phyloP scores from a whole-genome alignment of 1,140 invertebrate species.

The Temnothorax curvispinosus region DNA sequence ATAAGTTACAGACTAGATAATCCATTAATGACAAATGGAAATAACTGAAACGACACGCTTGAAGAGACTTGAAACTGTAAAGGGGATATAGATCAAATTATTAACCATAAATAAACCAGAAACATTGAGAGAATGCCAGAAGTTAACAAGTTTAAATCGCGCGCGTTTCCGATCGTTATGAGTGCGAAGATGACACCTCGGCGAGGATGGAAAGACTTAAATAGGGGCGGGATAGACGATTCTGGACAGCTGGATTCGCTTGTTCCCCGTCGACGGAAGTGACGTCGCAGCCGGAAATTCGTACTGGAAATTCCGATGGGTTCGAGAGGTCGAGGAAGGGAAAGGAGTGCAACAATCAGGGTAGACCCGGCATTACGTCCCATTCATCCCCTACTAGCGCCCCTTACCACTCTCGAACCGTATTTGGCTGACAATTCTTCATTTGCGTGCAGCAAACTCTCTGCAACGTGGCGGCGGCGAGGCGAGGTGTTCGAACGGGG shows the following conservation, averaged over 20 bases:
- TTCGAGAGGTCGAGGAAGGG: conserved; percentile 77
- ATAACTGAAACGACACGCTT: background rate
- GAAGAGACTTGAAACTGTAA: background rate
- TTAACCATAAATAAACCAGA: conserved; percentile 16
- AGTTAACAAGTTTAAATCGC: conserved; percentile 52
- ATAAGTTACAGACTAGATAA: background rate
- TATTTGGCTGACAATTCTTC: conserved; percentile 86
- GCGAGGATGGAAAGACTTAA: conserved; percentile 48
- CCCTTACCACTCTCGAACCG: conserved; percentile 76
- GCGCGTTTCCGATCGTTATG: conserved; percentile 54
- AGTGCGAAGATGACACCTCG: conserved; percentile 42
- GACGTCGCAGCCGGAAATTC: conserved; percentile 83
- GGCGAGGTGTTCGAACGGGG: conserved; percentile 77
- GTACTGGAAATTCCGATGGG: conserved; percentile 83
- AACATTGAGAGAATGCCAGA: background rate
- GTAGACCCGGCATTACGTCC: conserved; percentile 84
- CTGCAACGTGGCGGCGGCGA: conserved; percentile 70
- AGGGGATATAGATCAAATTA: background rate
- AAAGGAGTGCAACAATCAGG: conserved; percentile 84
- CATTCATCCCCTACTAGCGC: conserved; percentile 81
- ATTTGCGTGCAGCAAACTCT: conserved; percentile 84
- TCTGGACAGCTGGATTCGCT: conserved; percentile 72
- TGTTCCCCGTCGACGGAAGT: conserved; percentile 81
- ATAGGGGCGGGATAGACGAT: conserved; percentile 52
- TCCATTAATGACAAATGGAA: background rate